Percentiles rank a stretch among this genome's conserved stretches.
Evolutionary conservation across 2,797 vertebrate genomes (phyloP).

Genomic region (Onychomys leucogaster): DNA sequence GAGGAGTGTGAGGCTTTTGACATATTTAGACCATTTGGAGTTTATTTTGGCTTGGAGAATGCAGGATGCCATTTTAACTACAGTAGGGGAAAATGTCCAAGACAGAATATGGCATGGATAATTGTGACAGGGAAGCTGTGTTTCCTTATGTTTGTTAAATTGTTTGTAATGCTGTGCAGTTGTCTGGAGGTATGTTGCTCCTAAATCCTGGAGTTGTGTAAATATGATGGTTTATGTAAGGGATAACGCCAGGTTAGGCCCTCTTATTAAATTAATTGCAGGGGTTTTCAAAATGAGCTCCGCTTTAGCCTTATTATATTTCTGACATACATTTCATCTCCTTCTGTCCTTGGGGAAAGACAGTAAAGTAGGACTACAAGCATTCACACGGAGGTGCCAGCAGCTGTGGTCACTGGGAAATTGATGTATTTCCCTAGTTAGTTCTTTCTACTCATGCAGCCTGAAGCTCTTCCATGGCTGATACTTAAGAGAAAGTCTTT

Average conservation of each 20-base stretch:
- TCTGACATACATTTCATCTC: constrained; percentile 92
- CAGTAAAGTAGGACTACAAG: constrained; percentile 90
- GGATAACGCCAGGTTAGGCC: constrained; percentile 76
- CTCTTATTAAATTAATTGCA: constrained; percentile 82
- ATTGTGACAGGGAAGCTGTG: constrained; percentile 21
- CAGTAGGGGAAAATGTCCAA: constrained; percentile 52
- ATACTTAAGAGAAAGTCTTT: constrained; percentile 77
- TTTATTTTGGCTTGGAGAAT: constrained; percentile 70
- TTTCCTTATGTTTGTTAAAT: constrained; percentile 63
- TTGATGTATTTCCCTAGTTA: constrained; percentile 89
- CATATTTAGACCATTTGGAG: constrained; percentile 74
- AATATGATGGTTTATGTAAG: constrained; percentile 78
- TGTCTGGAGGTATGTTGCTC: constrained; percentile 64
- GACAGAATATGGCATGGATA: constrained; percentile 32
- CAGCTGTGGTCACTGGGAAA: constrained; percentile 90
- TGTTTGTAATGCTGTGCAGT: constrained; percentile 58
- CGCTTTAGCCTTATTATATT: constrained; percentile 87
- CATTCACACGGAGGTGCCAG: constrained; percentile 91
- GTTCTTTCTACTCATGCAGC: constrained; percentile 88
- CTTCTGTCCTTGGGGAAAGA: constrained; percentile 93
- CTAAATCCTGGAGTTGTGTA: constrained; percentile 77
- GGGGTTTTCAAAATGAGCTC: constrained; percentile 80
- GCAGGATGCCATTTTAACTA: constrained; percentile 60
- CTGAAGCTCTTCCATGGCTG: constrained; percentile 86
- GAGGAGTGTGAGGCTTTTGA: constrained; percentile 50